phyloP scores from a whole-genome alignment of 2,797 vertebrate species.

The Aldrovandia affinis region DNA sequence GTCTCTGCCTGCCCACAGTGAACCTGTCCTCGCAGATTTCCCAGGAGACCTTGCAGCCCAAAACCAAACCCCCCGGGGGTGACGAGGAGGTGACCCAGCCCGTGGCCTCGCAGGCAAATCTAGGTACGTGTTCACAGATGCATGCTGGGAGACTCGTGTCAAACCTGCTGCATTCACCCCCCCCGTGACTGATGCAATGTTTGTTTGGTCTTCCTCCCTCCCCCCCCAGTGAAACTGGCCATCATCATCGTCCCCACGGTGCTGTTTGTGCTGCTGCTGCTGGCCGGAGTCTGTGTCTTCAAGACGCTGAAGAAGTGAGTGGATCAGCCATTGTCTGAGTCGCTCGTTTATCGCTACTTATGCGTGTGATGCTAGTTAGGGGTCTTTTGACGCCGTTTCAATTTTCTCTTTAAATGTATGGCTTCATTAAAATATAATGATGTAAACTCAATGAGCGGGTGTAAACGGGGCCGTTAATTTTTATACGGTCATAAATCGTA shows the following conservation, averaged over 20 bases:
- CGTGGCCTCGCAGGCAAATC: conserved; percentile 46
- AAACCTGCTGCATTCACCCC: neutral
- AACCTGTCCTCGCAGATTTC: conserved; percentile 23
- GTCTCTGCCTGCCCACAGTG: neutral
- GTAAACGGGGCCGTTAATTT: neutral
- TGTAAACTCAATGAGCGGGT: neutral
- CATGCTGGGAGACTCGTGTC: neutral
- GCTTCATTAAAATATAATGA: neutral
- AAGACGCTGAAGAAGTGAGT: conserved; percentile 69
- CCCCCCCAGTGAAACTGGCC: conserved; percentile 66
- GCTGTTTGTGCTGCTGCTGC: conserved; percentile 62
- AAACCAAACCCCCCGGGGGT: neutral
- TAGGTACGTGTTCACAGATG: conserved; percentile 41
- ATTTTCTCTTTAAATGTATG: neutral
- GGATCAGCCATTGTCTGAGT: neutral
- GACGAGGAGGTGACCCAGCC: conserved; percentile 31
- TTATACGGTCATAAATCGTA: neutral
- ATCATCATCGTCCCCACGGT: conserved; percentile 63
- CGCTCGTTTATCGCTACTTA: neutral
- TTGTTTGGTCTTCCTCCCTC: conserved; percentile 19
- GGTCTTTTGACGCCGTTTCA: neutral
- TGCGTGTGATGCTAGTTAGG: neutral
- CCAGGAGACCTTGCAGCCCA: conserved; percentile 27
- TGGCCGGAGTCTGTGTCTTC: conserved; percentile 66
- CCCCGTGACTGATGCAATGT: neutral